Conservation (phyloP, 2,113 vertebrate species). For the Gavia stellata region DNA sequence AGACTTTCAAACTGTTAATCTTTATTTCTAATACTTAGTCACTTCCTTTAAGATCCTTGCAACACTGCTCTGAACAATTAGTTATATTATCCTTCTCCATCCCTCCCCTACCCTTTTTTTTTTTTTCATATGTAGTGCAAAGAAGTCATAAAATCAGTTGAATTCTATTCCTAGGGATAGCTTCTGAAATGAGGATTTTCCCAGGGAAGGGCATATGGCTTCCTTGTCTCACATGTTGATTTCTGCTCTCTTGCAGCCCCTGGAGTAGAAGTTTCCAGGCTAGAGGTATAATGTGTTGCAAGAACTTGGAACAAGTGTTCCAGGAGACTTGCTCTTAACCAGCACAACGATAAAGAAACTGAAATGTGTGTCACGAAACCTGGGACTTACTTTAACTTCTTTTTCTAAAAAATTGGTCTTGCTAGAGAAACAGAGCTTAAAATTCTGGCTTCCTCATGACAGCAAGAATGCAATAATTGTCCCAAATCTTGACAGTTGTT, state of each 20-base stretch:
- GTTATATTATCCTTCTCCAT: neutral
- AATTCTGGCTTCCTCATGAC: neutral
- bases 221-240: neutral
- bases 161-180: neutral
- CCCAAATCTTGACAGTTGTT: neutral
- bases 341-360: neutral
- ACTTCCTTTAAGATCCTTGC: neutral
- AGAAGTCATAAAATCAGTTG: neutral
- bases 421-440: neutral
- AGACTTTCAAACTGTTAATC: neutral
- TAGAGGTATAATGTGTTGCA: neutral
- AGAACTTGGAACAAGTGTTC: neutral
- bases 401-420: neutral
- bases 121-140: neutral
- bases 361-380: neutral
- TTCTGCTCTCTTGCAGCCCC: neutral
- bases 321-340: neutral
- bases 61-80: neutral
- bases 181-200: neutral
- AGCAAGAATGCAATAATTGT: neutral
- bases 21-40: neutral
- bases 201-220: neutral
- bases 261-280: neutral
- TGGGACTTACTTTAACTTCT: neutral
- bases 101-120: neutral